These are phyloP conservation scores for Ahaetulla prasina DNA, from an alignment of 2,113 vertebrate species.

Conservation along the genomic window DNA sequence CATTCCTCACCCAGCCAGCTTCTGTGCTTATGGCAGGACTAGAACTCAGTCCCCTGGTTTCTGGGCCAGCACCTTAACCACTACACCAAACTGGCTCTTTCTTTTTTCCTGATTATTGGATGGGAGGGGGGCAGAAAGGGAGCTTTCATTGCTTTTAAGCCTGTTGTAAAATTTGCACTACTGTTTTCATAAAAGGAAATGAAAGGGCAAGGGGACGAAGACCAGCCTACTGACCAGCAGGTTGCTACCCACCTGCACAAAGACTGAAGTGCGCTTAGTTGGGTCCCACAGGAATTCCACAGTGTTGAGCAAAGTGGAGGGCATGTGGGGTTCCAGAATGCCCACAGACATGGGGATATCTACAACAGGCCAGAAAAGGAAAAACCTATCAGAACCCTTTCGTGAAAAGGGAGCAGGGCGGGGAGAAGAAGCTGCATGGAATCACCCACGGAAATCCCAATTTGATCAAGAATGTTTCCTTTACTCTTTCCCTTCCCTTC, in stretches of 20 bases:
- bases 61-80: neutral
- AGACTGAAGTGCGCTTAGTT: conserved; percentile 49
- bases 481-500: neutral
- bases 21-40: neutral
- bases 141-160: neutral
- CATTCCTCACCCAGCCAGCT: neutral
- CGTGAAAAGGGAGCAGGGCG: neutral
- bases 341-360: conserved; percentile 61
- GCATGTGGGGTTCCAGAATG: conserved; percentile 47
- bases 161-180: neutral
- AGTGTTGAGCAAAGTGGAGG: conserved; percentile 52
- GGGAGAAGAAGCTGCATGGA: neutral
- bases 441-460: neutral
- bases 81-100: neutral
- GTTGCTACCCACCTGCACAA: conserved; percentile 50
- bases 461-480: neutral
- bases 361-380: conserved; percentile 10
- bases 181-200: neutral
- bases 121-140: too few relatives aligned
- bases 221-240: neutral
- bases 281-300: conserved; percentile 62
- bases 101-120: neutral
- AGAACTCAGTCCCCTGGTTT: neutral
- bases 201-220: neutral
- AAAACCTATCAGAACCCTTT: neutral